These are phyloP conservation scores for Sebastes minor DNA, from an alignment of 2,797 vertebrate species.

Conservation along the genomic window DNA sequence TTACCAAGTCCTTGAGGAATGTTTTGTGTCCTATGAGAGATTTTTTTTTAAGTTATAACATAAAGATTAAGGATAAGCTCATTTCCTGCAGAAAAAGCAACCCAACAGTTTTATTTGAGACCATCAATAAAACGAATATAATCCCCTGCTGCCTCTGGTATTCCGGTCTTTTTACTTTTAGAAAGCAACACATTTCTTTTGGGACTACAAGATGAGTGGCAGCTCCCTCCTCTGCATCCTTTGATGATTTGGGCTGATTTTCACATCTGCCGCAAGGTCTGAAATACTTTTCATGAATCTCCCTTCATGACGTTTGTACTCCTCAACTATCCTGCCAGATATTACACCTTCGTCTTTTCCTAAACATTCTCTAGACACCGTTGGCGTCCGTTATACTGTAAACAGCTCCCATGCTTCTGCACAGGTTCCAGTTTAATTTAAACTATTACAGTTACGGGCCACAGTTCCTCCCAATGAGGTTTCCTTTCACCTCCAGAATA, in stretches of 20 bases:
- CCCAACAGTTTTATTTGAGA: slow-evolving; percentile 3
- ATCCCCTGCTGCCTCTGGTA: neutral
- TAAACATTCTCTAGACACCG: neutral
- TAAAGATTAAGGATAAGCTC: slow-evolving; percentile 19
- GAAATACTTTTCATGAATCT: slow-evolving; percentile 2
- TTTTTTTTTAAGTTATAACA: neutral
- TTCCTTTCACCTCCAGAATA: neutral
- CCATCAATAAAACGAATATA: neutral
- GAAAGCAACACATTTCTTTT: neutral
- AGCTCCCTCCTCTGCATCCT: neutral
- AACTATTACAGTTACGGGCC: neutral
- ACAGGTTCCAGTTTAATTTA: slow-evolving; percentile 12
- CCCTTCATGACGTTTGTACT: neutral
- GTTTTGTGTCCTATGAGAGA: neutral
- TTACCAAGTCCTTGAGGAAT: slow-evolving; percentile 2
- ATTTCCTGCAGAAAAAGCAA: slow-evolving; percentile 10
- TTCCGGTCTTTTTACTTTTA: neutral
- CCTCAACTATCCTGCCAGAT: neutral
- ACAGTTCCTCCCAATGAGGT: neutral
- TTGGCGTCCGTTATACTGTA: neutral
- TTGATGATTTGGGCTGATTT: slow-evolving; percentile 2
- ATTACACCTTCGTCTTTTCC: neutral
- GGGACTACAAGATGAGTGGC: neutral
- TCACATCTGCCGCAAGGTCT: neutral
- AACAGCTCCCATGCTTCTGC: slow-evolving; percentile 4